These are phyloP conservation scores for Ganaspis brasiliensis DNA, from an alignment of 2,888 invertebrate species.

Conservation along the genomic window DNA sequence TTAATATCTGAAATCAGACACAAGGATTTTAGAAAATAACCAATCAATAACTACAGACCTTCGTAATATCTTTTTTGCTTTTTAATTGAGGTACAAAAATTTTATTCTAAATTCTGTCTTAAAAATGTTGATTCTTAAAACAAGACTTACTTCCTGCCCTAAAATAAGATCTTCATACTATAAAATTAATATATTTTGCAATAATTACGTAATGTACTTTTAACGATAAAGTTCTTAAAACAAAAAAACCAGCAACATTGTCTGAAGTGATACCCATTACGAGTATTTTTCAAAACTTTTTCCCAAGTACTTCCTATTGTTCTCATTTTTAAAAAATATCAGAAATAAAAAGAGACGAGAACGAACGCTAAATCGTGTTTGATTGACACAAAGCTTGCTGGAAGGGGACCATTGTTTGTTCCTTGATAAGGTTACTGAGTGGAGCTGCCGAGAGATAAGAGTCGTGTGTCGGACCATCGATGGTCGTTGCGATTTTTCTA, in stretches of 20 bases:
- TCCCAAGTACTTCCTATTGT: conserved; percentile 13
- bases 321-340: not conserved
- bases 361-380: conserved; percentile 48
- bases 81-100: too few relatives aligned
- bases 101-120: too few relatives aligned
- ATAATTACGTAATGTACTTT: too few relatives aligned
- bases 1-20: too few relatives aligned
- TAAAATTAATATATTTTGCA: too few relatives aligned
- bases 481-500: not conserved
- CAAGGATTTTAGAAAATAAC: too few relatives aligned
- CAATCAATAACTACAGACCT: too few relatives aligned
- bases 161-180: too few relatives aligned
- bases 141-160: too few relatives aligned
- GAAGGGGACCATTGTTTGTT: conserved; percentile 72
- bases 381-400: conserved; percentile 59
- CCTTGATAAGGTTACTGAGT: conserved; percentile 71
- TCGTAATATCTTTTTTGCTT: too few relatives aligned
- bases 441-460: conserved; percentile 61
- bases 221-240: too few relatives aligned
- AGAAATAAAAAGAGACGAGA: conserved; percentile 20
- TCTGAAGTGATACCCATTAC: conserved; percentile 15
- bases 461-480: conserved; percentile 38
- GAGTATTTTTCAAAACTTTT: not conserved
- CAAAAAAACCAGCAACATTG: not conserved
- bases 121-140: too few relatives aligned